Base-by-base conservation (phyloP, 2,113 vertebrate species). In the Dunckerocampus dactyliophorus region DNA sequence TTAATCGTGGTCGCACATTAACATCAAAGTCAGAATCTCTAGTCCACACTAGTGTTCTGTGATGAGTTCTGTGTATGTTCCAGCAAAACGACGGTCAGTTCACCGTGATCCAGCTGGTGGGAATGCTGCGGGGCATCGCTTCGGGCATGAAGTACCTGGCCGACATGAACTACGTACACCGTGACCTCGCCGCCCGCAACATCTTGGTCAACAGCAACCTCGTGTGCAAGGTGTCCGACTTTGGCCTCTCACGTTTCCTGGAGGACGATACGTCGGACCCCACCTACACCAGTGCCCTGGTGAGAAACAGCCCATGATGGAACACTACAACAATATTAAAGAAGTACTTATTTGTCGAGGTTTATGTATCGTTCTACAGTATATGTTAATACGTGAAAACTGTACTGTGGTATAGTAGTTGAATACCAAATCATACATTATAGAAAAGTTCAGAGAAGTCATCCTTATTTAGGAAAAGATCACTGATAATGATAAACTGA, bases 121-220 rank as follows among this genome's bases (percentile, higher is more conserved):
- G 97, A 14, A 98, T 99, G 97, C 79, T 98, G 8, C 88, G 97
- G 5, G 97, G 96, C 83, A 99, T 98, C 0, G 97, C 94, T 0
- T 97, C 97, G 0, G 97, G 97, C 78, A 99, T 98, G 97, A 98
- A 98, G 82, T 99, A 99, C 87, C 90, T 99, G 53, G 91, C 97
- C 0, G 96, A 98, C 81, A 98, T 98, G 96, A 98, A 98, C 88
- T 99, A 98, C 0, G 96, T 99, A 47, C 97, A 99, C 75, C 90
- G 97, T 0, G 97, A 99, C 90, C 92, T 99, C 62, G 97, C 97
- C 0, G 97, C 97, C 24, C 90, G 97, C 11, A 99, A 99, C 90
- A 99, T 98, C 88, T 90, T 99, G 13, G 96, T 99, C 82, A 99
- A 99, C 91, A 98, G 95, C 87, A 98, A 99, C 90, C 89, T 99